These are phyloP conservation scores for Gryllus longicercus DNA, from an alignment of 2,888 invertebrate genomes.

Conservation along the genomic window DNA sequence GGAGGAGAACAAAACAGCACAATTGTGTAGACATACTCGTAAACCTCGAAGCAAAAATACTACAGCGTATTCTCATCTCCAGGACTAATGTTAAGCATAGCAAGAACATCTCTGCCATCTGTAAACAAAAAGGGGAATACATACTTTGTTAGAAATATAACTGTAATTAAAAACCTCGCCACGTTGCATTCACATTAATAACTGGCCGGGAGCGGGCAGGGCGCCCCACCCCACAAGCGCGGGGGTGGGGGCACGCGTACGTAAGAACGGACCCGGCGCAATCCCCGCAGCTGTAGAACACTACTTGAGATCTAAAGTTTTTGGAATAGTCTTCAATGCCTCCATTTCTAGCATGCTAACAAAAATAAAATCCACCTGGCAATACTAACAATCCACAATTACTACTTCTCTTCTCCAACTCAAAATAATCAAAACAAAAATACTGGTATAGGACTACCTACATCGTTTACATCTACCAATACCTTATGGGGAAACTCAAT, in stretches of 20 bases:
- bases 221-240: neutral
- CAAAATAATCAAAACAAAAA: neutral
- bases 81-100: slow-evolving; percentile 17
- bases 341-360: neutral
- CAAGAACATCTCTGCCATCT: slow-evolving; percentile 17
- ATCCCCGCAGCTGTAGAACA: neutral
- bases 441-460: neutral
- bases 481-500: neutral
- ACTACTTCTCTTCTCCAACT: neutral
- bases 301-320: neutral
- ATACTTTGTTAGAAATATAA: slow-evolving; percentile 10
- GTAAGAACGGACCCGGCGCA: no score
- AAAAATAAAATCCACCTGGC: neutral
- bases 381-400: neutral
- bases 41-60: slow-evolving; percentile 17
- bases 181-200: neutral
- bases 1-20: neutral
- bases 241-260: neutral
- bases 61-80: slow-evolving; percentile 17
- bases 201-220: slow-evolving; percentile 9
- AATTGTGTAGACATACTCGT: neutral
- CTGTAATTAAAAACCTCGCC: neutral
- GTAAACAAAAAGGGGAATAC: slow-evolving; percentile 6
- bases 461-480: neutral
- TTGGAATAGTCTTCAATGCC: slow-evolving; percentile 10